phyloP scores from a whole-genome alignment of 2,888 invertebrate species.

The Tryphoninae sp. region DNA sequence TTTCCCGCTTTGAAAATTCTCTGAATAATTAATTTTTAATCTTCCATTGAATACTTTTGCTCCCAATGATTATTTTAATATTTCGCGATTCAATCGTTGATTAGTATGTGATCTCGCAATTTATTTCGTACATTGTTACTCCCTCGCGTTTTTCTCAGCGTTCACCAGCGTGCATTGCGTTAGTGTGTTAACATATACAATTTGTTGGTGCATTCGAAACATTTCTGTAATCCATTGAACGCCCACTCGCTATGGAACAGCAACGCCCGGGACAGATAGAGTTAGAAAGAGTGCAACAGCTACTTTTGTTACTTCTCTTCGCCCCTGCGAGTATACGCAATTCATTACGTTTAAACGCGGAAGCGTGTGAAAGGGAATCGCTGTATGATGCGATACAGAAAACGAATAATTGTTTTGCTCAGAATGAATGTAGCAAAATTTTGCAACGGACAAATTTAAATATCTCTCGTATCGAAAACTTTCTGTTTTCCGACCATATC shows the following conservation, averaged over 20 bases:
- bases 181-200: conserved; percentile 33
- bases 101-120: neutral
- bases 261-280: neutral
- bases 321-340: conserved; percentile 23
- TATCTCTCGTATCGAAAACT: conserved; percentile 1
- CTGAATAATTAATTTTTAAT: neutral
- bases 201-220: conserved; percentile 9
- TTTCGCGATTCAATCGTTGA: neutral
- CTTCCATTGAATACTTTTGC: neutral
- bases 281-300: neutral
- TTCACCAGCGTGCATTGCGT: neutral
- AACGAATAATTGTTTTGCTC: conserved; percentile 10
- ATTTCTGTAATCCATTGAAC: conserved; percentile 55
- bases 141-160: neutral
- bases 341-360: conserved; percentile 54
- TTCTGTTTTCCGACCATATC: conserved; percentile 13
- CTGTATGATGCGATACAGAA: conserved; percentile 6
- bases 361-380: conserved; percentile 57
- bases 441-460: conserved; percentile 50
- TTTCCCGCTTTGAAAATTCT: neutral
- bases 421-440: neutral
- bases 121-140: neutral
- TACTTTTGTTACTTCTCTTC: conserved; percentile 1
- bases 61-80: neutral
- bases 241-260: conserved; percentile 40